Evolutionary conservation across 2,113 vertebrate genomes (phyloP), one percentile per base, ranked within the genome.

Genomic region (Catagonus wagneri): DNA sequence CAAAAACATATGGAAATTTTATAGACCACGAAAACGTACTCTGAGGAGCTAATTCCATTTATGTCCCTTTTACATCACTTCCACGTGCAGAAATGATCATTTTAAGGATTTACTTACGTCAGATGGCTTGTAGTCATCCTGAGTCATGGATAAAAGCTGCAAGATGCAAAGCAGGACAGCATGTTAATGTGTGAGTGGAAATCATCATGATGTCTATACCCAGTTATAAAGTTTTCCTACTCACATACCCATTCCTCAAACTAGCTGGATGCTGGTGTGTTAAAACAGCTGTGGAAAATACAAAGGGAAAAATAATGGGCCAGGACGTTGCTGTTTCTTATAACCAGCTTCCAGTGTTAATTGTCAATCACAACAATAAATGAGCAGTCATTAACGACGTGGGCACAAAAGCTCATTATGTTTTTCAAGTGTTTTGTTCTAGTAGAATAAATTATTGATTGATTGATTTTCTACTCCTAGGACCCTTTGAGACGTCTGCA

Each of bases 91-190:
- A 90, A 90, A 97, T 90, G 88, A 96, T 76, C 97, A 98, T 83
- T 98, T 76, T 98, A 97, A 98, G 91, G 96, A 96, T 98, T 98
- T 98, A 99, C 99, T 99, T 99, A 99, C 99, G 99, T 99, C 99
- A 68, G 99, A 99, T 79, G 99, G 99, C 98, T 99, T 99, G 99
- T 99, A 99, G 98, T 99, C 99, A 98, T 99, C 99, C 98, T 99
- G 99, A 95, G 99, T 99, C 98, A 99, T 97, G 98, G 99, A 99
- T 95, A 99, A 99, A 96, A 99, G 99, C 99, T 99, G 98, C 96
- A 98, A 99, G 98, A 99, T 97, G 98, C 97, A 99, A 99, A 96
- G 98, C 93, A 96, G 96, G 97, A 98, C 29, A 98, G 97, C 96
- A 97, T 95, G 98, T 98, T 98, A 99, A 89, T 96, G 97, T 63